Evolutionary conservation across 2,113 vertebrate genomes (phyloP).

Genomic region (Scomber scombrus): DNA sequence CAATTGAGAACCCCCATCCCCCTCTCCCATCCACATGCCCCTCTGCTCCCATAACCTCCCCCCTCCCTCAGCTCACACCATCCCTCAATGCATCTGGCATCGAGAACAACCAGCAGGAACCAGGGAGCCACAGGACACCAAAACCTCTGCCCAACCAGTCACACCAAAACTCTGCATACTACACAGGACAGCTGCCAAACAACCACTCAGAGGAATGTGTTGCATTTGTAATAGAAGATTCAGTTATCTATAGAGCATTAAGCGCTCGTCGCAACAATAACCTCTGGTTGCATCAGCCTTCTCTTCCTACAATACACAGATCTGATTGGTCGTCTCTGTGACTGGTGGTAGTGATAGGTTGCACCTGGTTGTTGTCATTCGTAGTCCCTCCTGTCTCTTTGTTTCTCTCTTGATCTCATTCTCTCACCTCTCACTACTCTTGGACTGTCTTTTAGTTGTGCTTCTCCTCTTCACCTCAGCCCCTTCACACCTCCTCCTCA

Average conservation of each 20-base stretch:
- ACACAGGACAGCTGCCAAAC: conserved; percentile 40
- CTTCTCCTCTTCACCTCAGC: conserved; percentile 86
- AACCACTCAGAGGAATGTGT: conserved; percentile 48
- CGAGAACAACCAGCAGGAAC: conserved; percentile 99
- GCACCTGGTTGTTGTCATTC: conserved; percentile 97
- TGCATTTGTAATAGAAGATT: conserved; percentile 4
- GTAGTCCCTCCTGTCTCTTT: conserved; percentile 67
- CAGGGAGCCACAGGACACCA: conserved; percentile 87
- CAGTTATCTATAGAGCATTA: conserved; percentile 25
- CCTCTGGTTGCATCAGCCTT: conserved; percentile 52
- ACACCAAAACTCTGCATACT: conserved; percentile 51
- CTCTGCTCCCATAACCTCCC: conserved; percentile 83
- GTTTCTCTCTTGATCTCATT: conserved; percentile 50
- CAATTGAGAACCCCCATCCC: conserved; percentile 73
- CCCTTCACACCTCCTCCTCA: conserved; percentile 54
- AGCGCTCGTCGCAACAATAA: not conserved
- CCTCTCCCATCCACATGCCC: conserved; percentile 44
- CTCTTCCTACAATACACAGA: conserved; percentile 25
- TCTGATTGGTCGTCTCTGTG: conserved; percentile 67
- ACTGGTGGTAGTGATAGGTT: conserved; percentile 84
- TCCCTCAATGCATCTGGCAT: conserved; percentile 87
- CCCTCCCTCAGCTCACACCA: conserved; percentile 73
- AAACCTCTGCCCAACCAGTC: conserved; percentile 63
- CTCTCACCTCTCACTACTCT: conserved; percentile 67
- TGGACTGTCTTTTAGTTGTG: conserved; percentile 90